phyloP scores from a whole-genome alignment of 2,888 invertebrate species.

The Yponomeuta sedellus region DNA sequence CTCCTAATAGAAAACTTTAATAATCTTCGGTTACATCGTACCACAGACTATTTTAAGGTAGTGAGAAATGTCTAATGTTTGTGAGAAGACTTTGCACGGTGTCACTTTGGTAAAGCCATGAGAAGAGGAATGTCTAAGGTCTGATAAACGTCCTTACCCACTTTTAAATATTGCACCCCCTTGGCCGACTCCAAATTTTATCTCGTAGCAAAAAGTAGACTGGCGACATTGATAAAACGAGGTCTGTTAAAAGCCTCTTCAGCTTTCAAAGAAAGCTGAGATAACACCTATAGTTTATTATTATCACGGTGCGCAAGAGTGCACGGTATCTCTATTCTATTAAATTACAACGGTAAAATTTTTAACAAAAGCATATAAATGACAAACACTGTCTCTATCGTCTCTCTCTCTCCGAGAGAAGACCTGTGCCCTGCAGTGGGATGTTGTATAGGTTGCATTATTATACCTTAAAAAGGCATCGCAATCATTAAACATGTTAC shows the following conservation, averaged over 20 bases:
- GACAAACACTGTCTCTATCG: no score
- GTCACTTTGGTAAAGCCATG: no score
- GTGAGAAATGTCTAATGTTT: no score
- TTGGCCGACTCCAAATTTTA: background rate
- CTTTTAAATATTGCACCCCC: background rate
- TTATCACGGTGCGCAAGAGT: slow-evolving; percentile 31
- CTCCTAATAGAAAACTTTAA: no score
- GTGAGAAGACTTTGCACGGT: no score
- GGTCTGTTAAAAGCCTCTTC: slow-evolving; percentile 33
- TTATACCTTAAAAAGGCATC: no score
- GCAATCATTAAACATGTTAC: no score
- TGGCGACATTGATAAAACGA: slow-evolving; percentile 51
- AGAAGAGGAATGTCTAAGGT: background rate
- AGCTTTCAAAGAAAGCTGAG: slow-evolving; percentile 34
- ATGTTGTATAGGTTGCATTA: no score
- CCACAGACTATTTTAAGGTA: no score
- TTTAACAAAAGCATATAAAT: background rate
- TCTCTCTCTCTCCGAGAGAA: no score
- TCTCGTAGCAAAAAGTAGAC: slow-evolving; percentile 32
- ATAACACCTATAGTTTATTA: slow-evolving; percentile 43
- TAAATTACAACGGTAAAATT: background rate
- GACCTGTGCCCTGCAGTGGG: no score
- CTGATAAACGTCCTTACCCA: background rate
- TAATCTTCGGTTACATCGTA: no score
- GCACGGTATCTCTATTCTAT: slow-evolving; percentile 25